Base-by-base conservation (phyloP, 2,888 invertebrate species). In the Scaeva pyrastri region DNA sequence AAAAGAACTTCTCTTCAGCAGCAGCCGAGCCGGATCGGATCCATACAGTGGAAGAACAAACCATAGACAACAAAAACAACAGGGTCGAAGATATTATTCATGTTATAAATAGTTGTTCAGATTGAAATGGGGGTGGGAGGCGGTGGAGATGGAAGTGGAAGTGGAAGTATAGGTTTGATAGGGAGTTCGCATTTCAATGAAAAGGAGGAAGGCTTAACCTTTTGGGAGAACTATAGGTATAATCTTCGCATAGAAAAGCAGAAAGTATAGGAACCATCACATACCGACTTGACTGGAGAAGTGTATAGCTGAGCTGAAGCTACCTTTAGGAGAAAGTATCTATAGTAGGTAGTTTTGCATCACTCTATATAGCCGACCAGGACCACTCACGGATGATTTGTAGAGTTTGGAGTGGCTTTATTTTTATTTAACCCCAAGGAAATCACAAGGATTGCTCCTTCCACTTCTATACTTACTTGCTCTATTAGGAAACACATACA, bases 391-490 rank as follows among this genome's bases (percentile, higher is more conserved):
- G 60, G 76, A 76, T 85, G 85, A 76, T 85, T 76, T 85, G 68
- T 76, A 43, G 43, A 64, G 41, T 76, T 43, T 76, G 81, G 73
- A 76, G 72, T 68, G 73, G 55, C 81, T 81, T 75, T 60, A 70
- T 81, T 76, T 81, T 81, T 85, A 81, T 85, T 76, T 81, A 81
- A 85, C 85, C 85, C 76, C 60, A 81, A 85, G 85, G 81, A 85
- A 85, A 81, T 85, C 76, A 85, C 45, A 60, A 76, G 36, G 45
- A 70, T 43, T n/a, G n/a, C n/a, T 81, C 52, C 21, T 16, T n/a
- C n/a, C 12, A 4, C 2, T 5, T 52, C 14, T 11, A 21, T 12
- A 5, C 11, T 2, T 23, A 7, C 55, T 31, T 43, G 14, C n/a
- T n/a, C 50, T 6, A 23, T 14, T 19, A 16, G 43, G 16, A 43